These are phyloP conservation scores for Hoplostethus mediterraneus DNA, from an alignment of 2,797 vertebrate genomes.

Conservation along the genomic window DNA sequence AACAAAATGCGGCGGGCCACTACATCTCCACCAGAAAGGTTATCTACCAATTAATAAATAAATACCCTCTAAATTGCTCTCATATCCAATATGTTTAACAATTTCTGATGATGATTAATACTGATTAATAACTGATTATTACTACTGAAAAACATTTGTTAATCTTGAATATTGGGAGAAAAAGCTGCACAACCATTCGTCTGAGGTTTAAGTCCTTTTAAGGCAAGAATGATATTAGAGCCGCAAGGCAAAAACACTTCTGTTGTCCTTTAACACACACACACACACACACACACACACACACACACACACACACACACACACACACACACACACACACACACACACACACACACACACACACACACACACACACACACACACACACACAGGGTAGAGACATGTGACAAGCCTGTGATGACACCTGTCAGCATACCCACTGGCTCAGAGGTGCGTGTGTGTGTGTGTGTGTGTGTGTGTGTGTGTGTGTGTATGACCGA, in stretches of 20 bases:
- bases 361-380: background rate
- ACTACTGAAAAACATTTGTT: no score
- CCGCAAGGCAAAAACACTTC: background rate
- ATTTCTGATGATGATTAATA: background rate
- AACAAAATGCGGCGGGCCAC: no score
- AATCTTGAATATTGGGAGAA: background rate
- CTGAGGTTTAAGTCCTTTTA: no score
- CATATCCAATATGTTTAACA: no score
- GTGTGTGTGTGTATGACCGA: constrained; percentile 34
- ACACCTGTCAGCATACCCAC: constrained; percentile 53
- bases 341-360: background rate
- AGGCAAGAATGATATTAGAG: background rate
- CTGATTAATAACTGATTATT: no score
- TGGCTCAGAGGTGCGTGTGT: constrained; percentile 46
- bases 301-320: background rate
- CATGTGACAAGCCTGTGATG: constrained; percentile 17
- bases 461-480: constrained; percentile 38
- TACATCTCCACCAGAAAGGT: no score
- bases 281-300: background rate
- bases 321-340: background rate
- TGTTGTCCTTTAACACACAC: background rate
- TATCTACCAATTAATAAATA: no score
- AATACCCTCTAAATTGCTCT: no score
- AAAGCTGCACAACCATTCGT: background rate
- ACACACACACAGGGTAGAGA: background rate